These are phyloP conservation scores for Brassicogethes aeneus DNA, from an alignment of 2,888 invertebrate genomes.

Conservation along the genomic window DNA sequence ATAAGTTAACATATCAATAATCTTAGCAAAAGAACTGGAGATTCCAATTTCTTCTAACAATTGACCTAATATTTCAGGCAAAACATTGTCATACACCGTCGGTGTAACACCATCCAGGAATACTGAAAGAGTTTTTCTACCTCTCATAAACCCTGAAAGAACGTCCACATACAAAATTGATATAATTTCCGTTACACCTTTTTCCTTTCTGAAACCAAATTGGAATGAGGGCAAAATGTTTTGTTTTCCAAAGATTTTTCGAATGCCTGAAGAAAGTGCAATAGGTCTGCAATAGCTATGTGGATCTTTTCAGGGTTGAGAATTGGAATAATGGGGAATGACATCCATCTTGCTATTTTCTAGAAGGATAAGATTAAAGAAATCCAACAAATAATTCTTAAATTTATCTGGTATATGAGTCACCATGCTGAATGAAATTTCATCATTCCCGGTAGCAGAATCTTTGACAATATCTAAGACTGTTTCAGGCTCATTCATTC, in stretches of 20 bases:
- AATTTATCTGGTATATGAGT: slow-evolving; percentile 3
- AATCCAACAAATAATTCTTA: not conserved
- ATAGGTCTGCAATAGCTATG: slow-evolving; percentile 9
- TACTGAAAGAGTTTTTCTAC: no score
- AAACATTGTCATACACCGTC: no score
- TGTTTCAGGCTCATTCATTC: not conserved
- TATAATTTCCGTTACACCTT: not conserved
- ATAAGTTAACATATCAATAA: no score
- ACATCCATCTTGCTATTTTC: not conserved
- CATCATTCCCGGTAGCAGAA: slow-evolving; percentile 5
- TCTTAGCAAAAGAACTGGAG: no score
- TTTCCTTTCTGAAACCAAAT: no score
- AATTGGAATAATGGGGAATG: slow-evolving; percentile 1
- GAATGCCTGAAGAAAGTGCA: slow-evolving; percentile 5
- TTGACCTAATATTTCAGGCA: no score
- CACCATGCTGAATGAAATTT: slow-evolving; percentile 4
- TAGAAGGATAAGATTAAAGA: not conserved
- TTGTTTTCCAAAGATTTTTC: slow-evolving; percentile 5
- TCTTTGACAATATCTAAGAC: slow-evolving; percentile 2
- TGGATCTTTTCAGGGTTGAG: slow-evolving; percentile 3
- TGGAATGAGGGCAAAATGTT: slow-evolving; percentile 2
- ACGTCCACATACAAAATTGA: no score
- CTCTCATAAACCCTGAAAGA: no score
- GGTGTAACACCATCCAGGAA: no score
- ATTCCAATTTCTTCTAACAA: no score